Conservation (phyloP, 92 coral and sea anemone genomes). For the Siderastrea siderea region DNA sequence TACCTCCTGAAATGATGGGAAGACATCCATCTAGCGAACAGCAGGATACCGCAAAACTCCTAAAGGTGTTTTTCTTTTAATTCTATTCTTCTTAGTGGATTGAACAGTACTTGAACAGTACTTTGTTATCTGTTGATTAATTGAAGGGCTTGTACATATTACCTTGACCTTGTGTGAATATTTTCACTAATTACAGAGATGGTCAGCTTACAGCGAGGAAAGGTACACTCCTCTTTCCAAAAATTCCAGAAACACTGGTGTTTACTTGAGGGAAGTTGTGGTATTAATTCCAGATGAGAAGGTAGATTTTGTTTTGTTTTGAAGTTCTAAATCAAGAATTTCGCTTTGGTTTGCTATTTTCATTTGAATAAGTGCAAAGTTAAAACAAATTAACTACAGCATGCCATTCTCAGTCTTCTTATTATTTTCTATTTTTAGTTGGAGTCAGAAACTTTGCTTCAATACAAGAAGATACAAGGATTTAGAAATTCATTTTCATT, state of each 20-base stretch:
- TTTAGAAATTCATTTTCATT: conserved; percentile 14
- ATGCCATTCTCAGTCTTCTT: neutral
- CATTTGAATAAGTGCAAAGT: too few relatives aligned
- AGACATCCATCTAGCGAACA: neutral
- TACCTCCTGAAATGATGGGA: conserved; percentile 28
- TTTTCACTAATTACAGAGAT: conserved; percentile 6
- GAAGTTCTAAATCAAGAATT: neutral
- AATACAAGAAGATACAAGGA: conserved; percentile 26
- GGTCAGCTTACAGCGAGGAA: conserved; percentile 25
- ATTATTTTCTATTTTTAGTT: conserved; percentile 2
- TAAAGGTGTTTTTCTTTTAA: neutral
- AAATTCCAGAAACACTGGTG: conserved; percentile 35
- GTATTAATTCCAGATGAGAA: neutral
- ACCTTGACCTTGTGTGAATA: neutral
- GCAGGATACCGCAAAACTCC: neutral
- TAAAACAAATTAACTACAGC: too few relatives aligned
- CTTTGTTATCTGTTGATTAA: too few relatives aligned
- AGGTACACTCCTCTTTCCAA: conserved; percentile 20
- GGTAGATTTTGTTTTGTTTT: neutral
- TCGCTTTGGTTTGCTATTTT: too few relatives aligned
- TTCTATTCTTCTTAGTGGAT: neutral
- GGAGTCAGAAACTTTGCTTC: neutral
- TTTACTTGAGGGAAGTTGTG: conserved; percentile 35
- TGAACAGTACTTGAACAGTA: too few relatives aligned
- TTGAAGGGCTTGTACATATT: neutral